phyloP scores from a whole-genome alignment of 1,140 invertebrate species.

The Bombus waltoni region DNA sequence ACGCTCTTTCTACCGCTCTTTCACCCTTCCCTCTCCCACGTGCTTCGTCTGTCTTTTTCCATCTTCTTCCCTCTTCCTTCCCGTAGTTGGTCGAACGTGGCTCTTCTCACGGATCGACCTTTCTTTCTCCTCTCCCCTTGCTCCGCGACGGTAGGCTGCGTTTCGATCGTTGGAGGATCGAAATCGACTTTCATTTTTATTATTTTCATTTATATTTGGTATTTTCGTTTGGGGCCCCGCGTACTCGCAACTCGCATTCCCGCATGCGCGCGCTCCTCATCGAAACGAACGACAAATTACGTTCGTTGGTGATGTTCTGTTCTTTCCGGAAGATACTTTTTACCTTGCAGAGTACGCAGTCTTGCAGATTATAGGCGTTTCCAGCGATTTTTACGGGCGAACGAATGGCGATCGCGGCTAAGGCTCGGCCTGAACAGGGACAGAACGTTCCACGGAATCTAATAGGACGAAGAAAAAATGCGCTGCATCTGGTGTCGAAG shows the following conservation, averaged over 20 bases:
- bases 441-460: too few species aligned
- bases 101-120: too few species aligned
- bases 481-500: not conserved
- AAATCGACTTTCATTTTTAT: not conserved
- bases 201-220: not conserved
- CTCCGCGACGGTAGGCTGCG: not conserved
- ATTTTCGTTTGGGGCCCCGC: not conserved
- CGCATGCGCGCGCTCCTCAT: not conserved
- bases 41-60: not conserved
- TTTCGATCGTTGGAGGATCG: not conserved
- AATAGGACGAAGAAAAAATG: too few species aligned
- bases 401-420: too few species aligned
- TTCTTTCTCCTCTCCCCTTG: too few species aligned
- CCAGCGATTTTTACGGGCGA: too few species aligned
- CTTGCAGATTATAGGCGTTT: too few species aligned
- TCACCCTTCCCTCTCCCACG: too few species aligned
- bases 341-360: not conserved
- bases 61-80: too few species aligned
- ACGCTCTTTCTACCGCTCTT: too few species aligned
- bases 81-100: too few species aligned
- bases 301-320: not conserved
- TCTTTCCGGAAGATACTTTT: not conserved
- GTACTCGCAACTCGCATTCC: not conserved
- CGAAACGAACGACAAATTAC: not conserved
- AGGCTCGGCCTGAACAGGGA: too few species aligned